Conservation (phyloP, 2,113 vertebrate species). For the Dromiciops gliroides region DNA sequence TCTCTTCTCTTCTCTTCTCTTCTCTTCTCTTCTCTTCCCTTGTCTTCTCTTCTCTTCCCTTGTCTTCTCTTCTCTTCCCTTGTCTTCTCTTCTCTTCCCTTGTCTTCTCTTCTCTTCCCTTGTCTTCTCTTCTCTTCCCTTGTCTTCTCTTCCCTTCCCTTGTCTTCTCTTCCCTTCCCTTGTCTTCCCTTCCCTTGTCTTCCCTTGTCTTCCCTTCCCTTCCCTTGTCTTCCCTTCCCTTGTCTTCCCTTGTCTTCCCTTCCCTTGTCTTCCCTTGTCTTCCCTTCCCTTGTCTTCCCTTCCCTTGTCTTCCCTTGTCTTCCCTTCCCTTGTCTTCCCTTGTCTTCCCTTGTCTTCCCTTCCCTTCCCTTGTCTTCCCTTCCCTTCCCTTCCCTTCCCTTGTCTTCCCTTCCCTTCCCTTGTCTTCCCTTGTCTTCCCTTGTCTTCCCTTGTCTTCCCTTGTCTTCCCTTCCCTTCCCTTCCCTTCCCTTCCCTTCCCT, state of each 20-base stretch:
- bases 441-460: not conserved
- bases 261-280: not conserved
- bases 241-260: not conserved
- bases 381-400: not conserved
- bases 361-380: not conserved
- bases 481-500: not conserved
- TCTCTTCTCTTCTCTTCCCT: not conserved
- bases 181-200: not conserved
- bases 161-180: not conserved
- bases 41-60: too few relatives aligned
- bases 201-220: not conserved
- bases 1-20: not conserved
- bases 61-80: not conserved
- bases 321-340: not conserved
- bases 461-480: not conserved
- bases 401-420: not conserved
- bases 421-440: not conserved
- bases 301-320: not conserved
- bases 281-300: not conserved
- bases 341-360: not conserved
- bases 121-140: not conserved
- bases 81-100: not conserved
- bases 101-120: not conserved
- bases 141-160: not conserved
- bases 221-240: not conserved